Evolutionary conservation across 2,797 vertebrate genomes (phyloP).

Genomic region (Peromyscus eremicus): DNA sequence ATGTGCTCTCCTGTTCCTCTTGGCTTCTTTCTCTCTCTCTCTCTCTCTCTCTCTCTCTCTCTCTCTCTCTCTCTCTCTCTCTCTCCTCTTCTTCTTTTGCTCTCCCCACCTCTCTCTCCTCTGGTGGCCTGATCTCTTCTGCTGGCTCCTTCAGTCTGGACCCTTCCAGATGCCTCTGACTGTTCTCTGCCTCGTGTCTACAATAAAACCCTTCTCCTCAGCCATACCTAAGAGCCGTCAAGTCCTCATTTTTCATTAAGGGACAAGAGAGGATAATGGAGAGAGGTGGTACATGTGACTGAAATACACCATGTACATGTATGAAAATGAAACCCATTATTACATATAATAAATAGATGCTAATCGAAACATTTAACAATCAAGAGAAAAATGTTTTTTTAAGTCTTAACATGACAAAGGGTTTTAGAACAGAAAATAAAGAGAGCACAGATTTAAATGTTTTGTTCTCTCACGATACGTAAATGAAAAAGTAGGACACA

Average conservation of each 20-base stretch:
- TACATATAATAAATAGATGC: background rate
- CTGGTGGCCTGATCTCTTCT: background rate
- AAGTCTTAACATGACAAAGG: background rate
- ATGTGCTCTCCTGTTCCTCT: background rate
- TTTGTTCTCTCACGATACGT: background rate
- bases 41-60: too few species aligned
- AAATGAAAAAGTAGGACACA: background rate
- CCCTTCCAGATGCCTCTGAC: background rate
- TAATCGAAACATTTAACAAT: background rate
- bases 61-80: background rate
- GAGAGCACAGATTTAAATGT: background rate
- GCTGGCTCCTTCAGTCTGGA: background rate
- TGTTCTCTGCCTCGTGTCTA: background rate
- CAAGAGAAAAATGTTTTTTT: background rate
- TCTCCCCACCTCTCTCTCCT: background rate
- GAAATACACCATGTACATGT: background rate
- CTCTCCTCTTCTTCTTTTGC: background rate
- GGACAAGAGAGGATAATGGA: background rate
- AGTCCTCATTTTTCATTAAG: background rate
- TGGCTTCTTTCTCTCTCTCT: background rate
- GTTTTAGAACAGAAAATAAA: conserved; percentile 26
- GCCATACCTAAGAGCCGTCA: background rate
- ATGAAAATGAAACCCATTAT: background rate
- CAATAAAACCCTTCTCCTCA: background rate
- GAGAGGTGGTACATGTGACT: background rate